Conservation (phyloP, 2,797 vertebrate genomes). For the Phalloptychus januarius region DNA sequence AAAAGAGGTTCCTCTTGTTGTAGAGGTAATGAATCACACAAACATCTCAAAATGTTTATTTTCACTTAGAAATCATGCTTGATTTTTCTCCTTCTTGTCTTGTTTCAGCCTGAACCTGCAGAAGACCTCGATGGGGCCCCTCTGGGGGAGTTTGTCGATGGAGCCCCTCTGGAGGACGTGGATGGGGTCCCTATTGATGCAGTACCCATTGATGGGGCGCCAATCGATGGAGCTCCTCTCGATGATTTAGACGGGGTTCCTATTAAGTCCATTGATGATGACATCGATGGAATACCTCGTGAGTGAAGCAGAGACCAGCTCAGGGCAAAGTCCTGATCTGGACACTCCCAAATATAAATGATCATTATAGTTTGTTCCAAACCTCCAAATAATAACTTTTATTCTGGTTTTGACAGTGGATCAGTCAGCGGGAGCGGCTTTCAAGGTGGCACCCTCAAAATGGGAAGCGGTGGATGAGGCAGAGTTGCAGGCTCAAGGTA, state of each 20-base stretch:
- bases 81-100: neutral
- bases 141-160: constrained; percentile 92
- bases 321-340: neutral
- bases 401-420: constrained; percentile 80
- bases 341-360: neutral
- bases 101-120: constrained; percentile 63
- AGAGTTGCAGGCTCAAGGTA: constrained; percentile 92
- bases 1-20: constrained; percentile 78
- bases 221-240: constrained; percentile 82
- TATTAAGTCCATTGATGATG: constrained; percentile 92
- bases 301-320: constrained; percentile 55
- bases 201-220: constrained; percentile 88
- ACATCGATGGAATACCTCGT: constrained; percentile 96
- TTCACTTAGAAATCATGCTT: neutral
- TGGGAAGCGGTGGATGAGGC: constrained; percentile 98
- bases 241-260: constrained; percentile 97
- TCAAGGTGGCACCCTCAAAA: constrained; percentile 97
- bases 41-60: neutral
- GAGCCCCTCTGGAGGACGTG: constrained; percentile 89
- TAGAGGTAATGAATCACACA: constrained; percentile 46
- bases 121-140: constrained; percentile 96
- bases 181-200: constrained; percentile 93
- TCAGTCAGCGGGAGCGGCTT: constrained; percentile 88
- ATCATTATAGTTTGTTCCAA: neutral
- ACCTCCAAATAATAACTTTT: neutral